Percentiles rank a stretch among this genome's conserved stretches.
These are phyloP conservation scores for Lasioglossum albipes DNA, from an alignment of 1,140 invertebrate species.

Conservation along the genomic window DNA sequence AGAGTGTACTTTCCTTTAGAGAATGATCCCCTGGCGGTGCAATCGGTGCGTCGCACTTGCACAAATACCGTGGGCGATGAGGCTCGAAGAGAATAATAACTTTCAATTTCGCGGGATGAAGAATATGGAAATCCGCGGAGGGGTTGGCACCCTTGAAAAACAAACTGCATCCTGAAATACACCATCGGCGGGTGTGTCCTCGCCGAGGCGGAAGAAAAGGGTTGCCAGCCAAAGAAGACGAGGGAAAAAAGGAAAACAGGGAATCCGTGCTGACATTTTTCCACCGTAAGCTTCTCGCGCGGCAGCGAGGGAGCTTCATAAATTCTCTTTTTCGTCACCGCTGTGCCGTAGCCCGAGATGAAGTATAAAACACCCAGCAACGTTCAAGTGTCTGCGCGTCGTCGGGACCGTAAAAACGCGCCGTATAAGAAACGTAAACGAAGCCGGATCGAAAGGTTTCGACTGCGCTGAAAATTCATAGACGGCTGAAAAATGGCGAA, in stretches of 20 bases:
- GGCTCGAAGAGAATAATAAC: neutral
- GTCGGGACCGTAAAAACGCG: neutral
- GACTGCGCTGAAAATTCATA: slow-evolving; percentile 10
- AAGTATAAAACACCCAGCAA: neutral
- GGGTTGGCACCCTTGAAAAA: neutral
- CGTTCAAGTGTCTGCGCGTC: neutral
- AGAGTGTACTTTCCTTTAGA: too few species aligned
- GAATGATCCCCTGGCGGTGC: too few species aligned
- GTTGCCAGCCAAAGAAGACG: neutral
- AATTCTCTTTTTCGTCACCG: slow-evolving; percentile 4
- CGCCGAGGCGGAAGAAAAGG: neutral
- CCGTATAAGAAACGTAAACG: neutral
- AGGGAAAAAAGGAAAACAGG: neutral
- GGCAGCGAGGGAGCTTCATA: slow-evolving; percentile 7
- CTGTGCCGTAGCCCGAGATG: neutral
- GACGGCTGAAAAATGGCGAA: slow-evolving; percentile 23
- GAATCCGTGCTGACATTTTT: slow-evolving; percentile 19
- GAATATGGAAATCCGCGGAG: neutral
- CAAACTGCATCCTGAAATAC: neutral
- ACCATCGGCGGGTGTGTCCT: neutral
- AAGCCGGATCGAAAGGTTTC: neutral
- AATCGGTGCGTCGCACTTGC: too few species aligned
- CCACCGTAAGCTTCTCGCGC: neutral
- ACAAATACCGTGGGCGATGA: too few species aligned
- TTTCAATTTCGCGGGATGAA: neutral